Evolutionary conservation across 2,888 invertebrate genomes (phyloP).

Genomic region (Camponotus fellah): DNA sequence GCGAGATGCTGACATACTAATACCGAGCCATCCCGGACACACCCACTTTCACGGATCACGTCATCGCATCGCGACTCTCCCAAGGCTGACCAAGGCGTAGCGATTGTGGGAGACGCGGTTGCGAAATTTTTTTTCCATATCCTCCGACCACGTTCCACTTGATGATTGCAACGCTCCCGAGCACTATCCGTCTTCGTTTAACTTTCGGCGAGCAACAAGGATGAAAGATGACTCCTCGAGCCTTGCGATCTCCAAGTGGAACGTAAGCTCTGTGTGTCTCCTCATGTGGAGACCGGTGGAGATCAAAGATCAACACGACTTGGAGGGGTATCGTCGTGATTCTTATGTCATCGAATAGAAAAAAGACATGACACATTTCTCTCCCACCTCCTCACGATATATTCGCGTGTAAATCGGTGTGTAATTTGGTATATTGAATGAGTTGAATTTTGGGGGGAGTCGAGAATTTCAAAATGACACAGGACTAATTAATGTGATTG

Average conservation of each 20-base stretch:
- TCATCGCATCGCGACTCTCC: constrained; percentile 62
- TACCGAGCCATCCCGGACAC: constrained; percentile 69
- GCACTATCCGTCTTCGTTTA: too few species aligned
- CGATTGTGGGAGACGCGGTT: constrained; percentile 30
- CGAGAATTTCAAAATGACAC: not conserved
- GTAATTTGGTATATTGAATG: not conserved
- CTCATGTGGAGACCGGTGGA: not conserved
- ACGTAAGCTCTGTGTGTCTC: not conserved
- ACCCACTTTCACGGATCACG: constrained; percentile 74
- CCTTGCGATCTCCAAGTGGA: not conserved
- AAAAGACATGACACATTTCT: not conserved
- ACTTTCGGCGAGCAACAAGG: not conserved
- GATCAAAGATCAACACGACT: not conserved
- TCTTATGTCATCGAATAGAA: constrained; percentile 1
- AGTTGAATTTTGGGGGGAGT: not conserved
- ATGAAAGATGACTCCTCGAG: not conserved
- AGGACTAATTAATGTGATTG: not conserved
- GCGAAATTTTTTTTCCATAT: not conserved
- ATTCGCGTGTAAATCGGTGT: not conserved
- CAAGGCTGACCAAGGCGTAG: constrained; percentile 52
- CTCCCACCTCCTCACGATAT: not conserved
- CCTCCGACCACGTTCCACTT: not conserved
- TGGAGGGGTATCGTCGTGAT: not conserved
- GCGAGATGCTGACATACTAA: too few species aligned
- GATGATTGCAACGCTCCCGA: not conserved